Percentiles rank a stretch among this genome's conserved stretches.
phyloP scores from a whole-genome alignment of 2,797 vertebrate genomes.

The Meriones psammophilus region DNA sequence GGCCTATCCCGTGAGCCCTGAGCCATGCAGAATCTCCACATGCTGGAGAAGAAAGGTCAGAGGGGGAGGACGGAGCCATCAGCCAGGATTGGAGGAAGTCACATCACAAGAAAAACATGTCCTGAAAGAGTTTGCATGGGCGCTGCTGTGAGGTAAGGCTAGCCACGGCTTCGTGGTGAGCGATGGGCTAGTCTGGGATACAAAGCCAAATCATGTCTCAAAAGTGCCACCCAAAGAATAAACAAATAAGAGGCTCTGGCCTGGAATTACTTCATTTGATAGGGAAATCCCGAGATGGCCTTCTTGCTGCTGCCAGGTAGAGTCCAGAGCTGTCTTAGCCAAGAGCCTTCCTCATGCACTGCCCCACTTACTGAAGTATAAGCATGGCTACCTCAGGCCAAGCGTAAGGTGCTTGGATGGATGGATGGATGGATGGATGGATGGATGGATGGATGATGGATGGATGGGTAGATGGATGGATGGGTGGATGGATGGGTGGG shows the following conservation, averaged over 20 bases:
- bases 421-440: no score
- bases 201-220: neutral
- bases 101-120: neutral
- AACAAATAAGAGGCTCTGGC: neutral
- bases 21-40: no score
- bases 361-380: neutral
- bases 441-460: no score
- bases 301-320: neutral
- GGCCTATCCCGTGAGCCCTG: neutral
- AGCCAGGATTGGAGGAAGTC: no score
- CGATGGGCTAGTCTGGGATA: neutral
- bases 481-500: no score
- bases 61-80: neutral
- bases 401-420: neutral
- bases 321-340: neutral
- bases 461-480: no score
- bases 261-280: neutral
- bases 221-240: neutral
- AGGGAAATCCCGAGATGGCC: neutral
- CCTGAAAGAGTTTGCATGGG: neutral
- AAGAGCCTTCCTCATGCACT: neutral
- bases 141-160: neutral
- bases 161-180: neutral
- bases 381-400: neutral
- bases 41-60: neutral